A percentile compares a stretch with the other conserved stretches of the same genome.
Conservation (phyloP, 2,113 vertebrate genomes). For the Vicugna pacos region DNA sequence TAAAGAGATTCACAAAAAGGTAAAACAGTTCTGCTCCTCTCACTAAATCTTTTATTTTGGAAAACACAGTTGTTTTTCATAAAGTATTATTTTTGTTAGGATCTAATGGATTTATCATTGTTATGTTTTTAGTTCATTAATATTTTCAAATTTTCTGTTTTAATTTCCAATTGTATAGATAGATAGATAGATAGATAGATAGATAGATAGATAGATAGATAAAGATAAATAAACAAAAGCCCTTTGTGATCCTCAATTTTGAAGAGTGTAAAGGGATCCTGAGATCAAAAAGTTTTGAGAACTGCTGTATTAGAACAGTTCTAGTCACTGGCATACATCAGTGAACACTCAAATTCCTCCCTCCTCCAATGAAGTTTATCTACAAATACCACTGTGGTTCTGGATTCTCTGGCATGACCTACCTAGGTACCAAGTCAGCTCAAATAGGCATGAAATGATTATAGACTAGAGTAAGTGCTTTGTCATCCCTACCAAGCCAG, state of each 20-base stretch:
- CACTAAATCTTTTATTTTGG: background rate
- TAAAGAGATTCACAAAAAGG: conserved; percentile 28
- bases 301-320: background rate
- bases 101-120: background rate
- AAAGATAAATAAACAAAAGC: background rate
- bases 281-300: background rate
- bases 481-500: background rate
- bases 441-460: background rate
- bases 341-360: background rate
- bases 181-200: rapidly evolving
- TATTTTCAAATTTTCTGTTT: background rate
- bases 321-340: background rate
- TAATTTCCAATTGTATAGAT: background rate
- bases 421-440: background rate
- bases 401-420: background rate
- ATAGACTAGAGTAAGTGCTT: background rate
- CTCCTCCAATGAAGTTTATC: background rate
- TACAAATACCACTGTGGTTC: background rate
- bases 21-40: background rate
- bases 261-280: background rate
- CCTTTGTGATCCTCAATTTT: background rate
- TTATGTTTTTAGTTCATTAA: background rate
- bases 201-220: rapidly evolving
- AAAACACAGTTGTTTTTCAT: conserved; percentile 1
- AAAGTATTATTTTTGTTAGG: background rate